phyloP scores from a whole-genome alignment of 2,797 vertebrate genomes.

The Falco berigora region DNA sequence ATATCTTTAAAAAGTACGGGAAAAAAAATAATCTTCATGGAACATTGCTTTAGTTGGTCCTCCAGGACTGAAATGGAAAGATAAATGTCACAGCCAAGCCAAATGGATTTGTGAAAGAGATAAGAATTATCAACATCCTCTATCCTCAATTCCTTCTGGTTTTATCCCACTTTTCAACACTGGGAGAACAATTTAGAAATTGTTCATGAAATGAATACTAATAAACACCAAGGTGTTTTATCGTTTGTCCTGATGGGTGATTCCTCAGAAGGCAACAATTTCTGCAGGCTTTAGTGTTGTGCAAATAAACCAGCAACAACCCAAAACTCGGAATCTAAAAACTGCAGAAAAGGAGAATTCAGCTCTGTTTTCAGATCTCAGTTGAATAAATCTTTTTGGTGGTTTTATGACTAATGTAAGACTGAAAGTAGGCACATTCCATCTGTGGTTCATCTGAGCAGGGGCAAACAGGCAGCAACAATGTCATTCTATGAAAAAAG shows the following conservation, averaged over 20 bases:
- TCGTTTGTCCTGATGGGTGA: background rate
- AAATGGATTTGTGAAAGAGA: background rate
- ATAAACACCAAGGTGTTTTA: background rate
- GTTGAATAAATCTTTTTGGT: constrained; percentile 17
- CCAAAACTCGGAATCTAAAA: background rate
- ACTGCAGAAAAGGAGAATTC: background rate
- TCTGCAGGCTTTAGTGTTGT: background rate
- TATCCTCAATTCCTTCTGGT: background rate
- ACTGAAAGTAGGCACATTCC: constrained; percentile 24
- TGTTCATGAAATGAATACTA: background rate
- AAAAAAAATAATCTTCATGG: background rate
- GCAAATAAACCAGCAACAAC: background rate
- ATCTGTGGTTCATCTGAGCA: background rate
- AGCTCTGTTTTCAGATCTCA: background rate
- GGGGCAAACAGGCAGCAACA: background rate
- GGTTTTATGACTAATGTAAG: constrained; percentile 24
- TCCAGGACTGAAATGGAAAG: background rate
- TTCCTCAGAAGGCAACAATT: background rate
- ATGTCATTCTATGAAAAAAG: background rate
- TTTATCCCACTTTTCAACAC: background rate
- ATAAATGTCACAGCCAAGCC: background rate
- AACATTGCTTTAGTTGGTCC: background rate
- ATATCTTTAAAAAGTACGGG: background rate
- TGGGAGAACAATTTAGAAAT: background rate
- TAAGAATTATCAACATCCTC: background rate